Evolutionary conservation across 1,140 invertebrate genomes (phyloP).

Genomic region (Neelides sp.): DNA sequence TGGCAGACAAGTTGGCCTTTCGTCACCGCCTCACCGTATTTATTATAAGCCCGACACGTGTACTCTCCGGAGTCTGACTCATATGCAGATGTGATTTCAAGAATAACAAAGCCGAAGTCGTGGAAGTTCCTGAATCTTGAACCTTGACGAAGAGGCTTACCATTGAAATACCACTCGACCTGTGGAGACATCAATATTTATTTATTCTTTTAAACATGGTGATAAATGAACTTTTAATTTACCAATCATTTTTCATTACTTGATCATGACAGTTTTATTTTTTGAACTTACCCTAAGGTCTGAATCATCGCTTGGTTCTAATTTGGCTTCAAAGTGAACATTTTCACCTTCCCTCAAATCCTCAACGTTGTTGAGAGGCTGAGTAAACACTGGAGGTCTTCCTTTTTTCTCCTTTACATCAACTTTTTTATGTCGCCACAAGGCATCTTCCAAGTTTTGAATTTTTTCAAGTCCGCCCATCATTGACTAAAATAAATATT

Average conservation of each 20-base stretch:
- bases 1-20: slow-evolving; percentile 73
- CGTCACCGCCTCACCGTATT: slow-evolving; percentile 82
- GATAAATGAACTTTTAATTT: neutral
- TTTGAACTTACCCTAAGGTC: slow-evolving; percentile 57
- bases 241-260: slow-evolving; percentile 1
- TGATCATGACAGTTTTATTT: neutral
- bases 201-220: neutral
- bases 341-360: slow-evolving; percentile 77
- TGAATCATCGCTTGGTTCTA: slow-evolving; percentile 85
- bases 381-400: slow-evolving; percentile 82
- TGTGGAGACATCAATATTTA: too few species aligned
- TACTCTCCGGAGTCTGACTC: slow-evolving; percentile 89
- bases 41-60: slow-evolving; percentile 62
- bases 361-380: slow-evolving; percentile 73
- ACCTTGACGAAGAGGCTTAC: slow-evolving; percentile 72
- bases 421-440: slow-evolving; percentile 48
- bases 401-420: slow-evolving; percentile 53
- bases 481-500: slow-evolving; percentile 55
- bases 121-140: slow-evolving; percentile 78
- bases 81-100: slow-evolving; percentile 89
- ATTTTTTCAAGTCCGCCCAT: slow-evolving; percentile 83
- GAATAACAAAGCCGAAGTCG: slow-evolving; percentile 86
- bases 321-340: slow-evolving; percentile 83
- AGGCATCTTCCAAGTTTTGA: slow-evolving; percentile 77
- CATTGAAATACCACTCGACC: slow-evolving; percentile 93